Base-by-base conservation (phyloP, 2,888 invertebrate genomes). In the Hyles lineata region DNA sequence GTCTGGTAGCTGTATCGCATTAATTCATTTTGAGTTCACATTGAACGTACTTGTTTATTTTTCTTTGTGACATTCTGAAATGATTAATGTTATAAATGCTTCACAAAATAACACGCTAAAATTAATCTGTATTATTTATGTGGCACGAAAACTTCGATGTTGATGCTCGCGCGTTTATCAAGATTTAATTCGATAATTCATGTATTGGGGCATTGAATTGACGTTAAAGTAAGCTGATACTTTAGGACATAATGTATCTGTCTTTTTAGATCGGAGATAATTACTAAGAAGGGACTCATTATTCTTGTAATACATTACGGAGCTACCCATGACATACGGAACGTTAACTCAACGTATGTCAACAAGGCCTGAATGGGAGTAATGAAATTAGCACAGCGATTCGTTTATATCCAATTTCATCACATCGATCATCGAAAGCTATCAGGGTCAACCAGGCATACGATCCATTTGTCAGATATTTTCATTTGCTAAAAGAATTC, bases 11-110 rank as follows among this genome's bases (percentile, higher is more conserved):
- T 9, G 58, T 25, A 70, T 43, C 43, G 59, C 35, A 60, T 71
- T 71, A 60, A 71, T 71, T 71, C 59, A 71, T 71, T 71, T 60
- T 43, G 70, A 59, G 23, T 71, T 71, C 70, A 35, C 60, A 60
- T 60, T 70, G 70, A 77, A 78, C 75, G 63, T 59, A 72, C 55
- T 67, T 67, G 32, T 67, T 75, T 81, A 67, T 74, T 84, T 80
- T 72, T 76, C 81, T 81, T 79, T 79, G 79, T 78, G 78, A 75
- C 76, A 75, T 77, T 76, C 75, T 69, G 73, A 69, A 76, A 75
- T 83, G 85, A 85, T 85, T 82, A 81, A 84, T 85, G 82, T 82
- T 76, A 80, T 78, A 78, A 81, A 81, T 80, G 79, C 77, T 75
- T 79, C 78, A 77, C 75, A 75, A 77, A 60, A 79, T 81, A 82